Evolutionary conservation across 2,797 vertebrate species (phyloP), one percentile per base, ranked within the genome.

Genomic region (Cyclura pinguis): DNA sequence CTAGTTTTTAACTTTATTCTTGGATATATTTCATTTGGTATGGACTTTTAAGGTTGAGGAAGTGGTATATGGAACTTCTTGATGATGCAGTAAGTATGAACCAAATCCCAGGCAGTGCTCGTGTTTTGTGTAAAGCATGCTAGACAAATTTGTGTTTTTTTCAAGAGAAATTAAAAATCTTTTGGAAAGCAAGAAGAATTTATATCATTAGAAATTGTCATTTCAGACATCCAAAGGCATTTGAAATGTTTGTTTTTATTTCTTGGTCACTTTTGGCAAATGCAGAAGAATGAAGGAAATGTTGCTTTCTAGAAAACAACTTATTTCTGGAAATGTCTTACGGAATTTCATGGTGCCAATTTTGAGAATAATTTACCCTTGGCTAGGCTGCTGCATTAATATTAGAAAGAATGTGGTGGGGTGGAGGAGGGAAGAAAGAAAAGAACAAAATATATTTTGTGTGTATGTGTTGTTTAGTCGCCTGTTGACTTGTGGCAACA

Each of bases 261-360:
- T 13, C 64, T 83, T 7, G 57, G 59, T 32, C 47, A 16, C 29
- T 83, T 88, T 76, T 88, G 67, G 80, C 80, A 83, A 24, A 42
- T 9, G 1, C 42, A 13, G 62, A 59, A 74, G 69, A 14, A 50
- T 69, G n/a, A 62, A n/a, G 32, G 47, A 35, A 27, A 12, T 35
- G 55, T 62, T 35, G 72, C 38, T 84, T 89, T 76, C 55, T 89
- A 84, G 81, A 84, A 89, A 84, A 77, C 20, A 84, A 7, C 42
- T 35, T 7, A 42, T 22, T 73, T 13, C n/a, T 73, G 67, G 13
- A 73, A 62, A 85, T 35, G 13, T 80, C 32, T 72, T 80, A 27
- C 22, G 59, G 64, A 90, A 80, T 80, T 72, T n/a, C 20, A 72
- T 59, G 38, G 55, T 83, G 69, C 22, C 76, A 64, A 47, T 35